Evolutionary conservation across 2,113 vertebrate species (phyloP), one percentile per base, ranked within the genome.

Genomic region (Hemibagrus wyckioides): DNA sequence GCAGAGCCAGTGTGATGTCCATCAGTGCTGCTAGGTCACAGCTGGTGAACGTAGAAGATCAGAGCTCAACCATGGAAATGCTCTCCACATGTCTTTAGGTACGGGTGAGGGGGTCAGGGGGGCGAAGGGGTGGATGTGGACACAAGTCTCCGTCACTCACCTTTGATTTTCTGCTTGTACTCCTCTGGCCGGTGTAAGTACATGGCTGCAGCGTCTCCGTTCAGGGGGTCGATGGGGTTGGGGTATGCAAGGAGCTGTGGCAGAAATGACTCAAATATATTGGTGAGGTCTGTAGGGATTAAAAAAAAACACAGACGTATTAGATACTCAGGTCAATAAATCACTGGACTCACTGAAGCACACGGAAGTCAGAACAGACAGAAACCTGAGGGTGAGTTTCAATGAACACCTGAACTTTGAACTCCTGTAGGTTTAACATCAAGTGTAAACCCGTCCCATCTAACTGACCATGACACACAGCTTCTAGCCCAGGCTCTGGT

Each of bases 121-220:
- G 7, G 7, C 44, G 7, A 7, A 7, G 44, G 44, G 44, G 44
- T 48, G 44, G 44, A 5, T 14, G 44, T 48, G 44, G 44, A 5
- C 28, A 9, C 21, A 1, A 56, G 28, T 25, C 59, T 8, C 21
- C 4, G 19, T 1, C 1, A 15, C 91, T 94, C 88, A 98, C 98
- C 98, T 99, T 99, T 99, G 93, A 99, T 99, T 96, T 99, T 99
- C 94, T 99, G 98, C 95, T 99, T 99, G 96, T 99, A 99, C 92
- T 99, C 98, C 90, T 99, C 98, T 91, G 98, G 98, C 92, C 97
- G 96, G 94, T 99, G 98, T 86, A 99, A 97, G 94, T 99, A 99
- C 98, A 99, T 99, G 93, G 98, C 98, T 88, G 98, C 98, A 65
- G 98, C 98, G 0, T 99, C 98, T 83, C 98, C 98, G 80, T 99